A percentile compares a stretch with the other conserved stretches of the same genome.
Conservation (phyloP, 1,140 invertebrate genomes). For the Hyles vespertilio region DNA sequence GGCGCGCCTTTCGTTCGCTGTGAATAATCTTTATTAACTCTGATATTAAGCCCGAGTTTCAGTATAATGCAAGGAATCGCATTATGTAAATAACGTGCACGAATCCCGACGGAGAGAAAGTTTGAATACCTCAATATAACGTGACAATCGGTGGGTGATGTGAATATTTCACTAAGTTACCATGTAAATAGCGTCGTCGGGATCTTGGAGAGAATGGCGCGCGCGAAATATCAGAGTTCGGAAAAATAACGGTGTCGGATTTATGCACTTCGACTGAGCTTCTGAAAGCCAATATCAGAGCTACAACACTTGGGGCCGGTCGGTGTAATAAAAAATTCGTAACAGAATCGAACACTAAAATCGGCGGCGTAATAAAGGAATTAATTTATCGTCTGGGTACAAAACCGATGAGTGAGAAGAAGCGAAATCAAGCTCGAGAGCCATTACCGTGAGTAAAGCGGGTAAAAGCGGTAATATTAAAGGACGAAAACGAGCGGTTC, state of each 20-base stretch:
- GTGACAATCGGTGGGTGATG: slow-evolving; percentile 62
- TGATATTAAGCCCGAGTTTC: slow-evolving; percentile 38
- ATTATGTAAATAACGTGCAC: slow-evolving; percentile 64
- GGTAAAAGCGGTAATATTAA: slow-evolving; percentile 63
- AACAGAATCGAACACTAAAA: slow-evolving; percentile 24
- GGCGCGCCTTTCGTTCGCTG: slow-evolving; percentile 23
- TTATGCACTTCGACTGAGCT: slow-evolving; percentile 42
- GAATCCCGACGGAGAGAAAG: slow-evolving; percentile 50
- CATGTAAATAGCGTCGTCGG: slow-evolving; percentile 52
- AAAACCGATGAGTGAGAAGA: slow-evolving; percentile 45
- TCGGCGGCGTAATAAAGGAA: slow-evolving; percentile 29
- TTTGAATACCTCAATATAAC: slow-evolving; percentile 64
- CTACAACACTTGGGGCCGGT: slow-evolving; percentile 32
- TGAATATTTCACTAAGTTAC: slow-evolving; percentile 66
- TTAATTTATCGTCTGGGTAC: slow-evolving; percentile 48
- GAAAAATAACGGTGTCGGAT: slow-evolving; percentile 49
- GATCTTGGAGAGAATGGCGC: slow-evolving; percentile 35
- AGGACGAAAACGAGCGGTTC: slow-evolving; percentile 73
- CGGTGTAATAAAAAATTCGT: slow-evolving; percentile 5
- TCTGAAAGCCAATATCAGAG: slow-evolving; percentile 50
- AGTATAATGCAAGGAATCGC: slow-evolving; percentile 38
- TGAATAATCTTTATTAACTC: slow-evolving; percentile 33
- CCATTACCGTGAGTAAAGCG: slow-evolving; percentile 46
- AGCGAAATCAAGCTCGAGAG: slow-evolving; percentile 50
- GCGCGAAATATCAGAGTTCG: slow-evolving; percentile 47